phyloP scores from a whole-genome alignment of 2,888 invertebrate genomes.

The Rhodophaea formosa region DNA sequence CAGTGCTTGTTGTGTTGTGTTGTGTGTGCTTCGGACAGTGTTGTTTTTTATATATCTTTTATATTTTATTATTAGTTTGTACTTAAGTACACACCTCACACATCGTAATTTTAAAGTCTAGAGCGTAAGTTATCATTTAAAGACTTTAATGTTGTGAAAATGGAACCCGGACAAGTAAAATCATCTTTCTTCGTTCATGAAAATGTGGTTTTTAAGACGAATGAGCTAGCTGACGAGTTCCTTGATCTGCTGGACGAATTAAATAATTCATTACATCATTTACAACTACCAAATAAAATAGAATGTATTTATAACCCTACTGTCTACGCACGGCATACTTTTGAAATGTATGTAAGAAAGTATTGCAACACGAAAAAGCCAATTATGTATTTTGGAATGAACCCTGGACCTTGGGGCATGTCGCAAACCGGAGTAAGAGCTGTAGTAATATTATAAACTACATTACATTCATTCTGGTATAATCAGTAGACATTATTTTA shows the following conservation, averaged over 20 bases:
- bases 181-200: conserved; percentile 54
- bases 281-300: conserved; percentile 79
- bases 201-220: conserved; percentile 15
- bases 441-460: neutral
- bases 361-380: conserved; percentile 85
- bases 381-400: conserved; percentile 94
- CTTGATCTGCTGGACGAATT: conserved; percentile 59
- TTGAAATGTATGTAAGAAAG: conserved; percentile 87
- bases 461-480: neutral
- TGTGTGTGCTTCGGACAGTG: too few species aligned
- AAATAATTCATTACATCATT: conserved; percentile 63
- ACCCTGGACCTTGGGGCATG: conserved; percentile 99
- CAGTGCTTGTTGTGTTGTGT: too few species aligned
- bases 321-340: conserved; percentile 90
- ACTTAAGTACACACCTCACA: too few species aligned
- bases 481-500: neutral
- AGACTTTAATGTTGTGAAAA: neutral
- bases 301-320: conserved; percentile 91
- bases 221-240: conserved; percentile 49
- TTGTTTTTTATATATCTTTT: too few species aligned
- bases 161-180: conserved; percentile 45
- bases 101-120: too few species aligned
- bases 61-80: too few species aligned
- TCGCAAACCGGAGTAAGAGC: conserved; percentile 92
- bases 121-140: neutral